These are phyloP conservation scores for Lepidurus couesii DNA, from an alignment of 1,140 invertebrate genomes.

Conservation along the genomic window DNA sequence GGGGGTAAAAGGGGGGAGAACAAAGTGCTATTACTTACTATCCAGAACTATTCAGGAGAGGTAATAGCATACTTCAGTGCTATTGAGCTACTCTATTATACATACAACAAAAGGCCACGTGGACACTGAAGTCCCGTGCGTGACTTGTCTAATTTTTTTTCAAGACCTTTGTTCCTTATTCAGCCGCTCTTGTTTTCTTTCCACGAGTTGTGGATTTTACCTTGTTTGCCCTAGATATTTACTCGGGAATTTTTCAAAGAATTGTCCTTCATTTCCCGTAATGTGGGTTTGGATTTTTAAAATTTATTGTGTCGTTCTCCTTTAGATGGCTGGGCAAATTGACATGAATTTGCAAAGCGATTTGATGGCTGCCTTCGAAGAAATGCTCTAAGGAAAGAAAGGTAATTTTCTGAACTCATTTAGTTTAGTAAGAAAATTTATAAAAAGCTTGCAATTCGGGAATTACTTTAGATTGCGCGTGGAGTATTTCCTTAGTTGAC, in stretches of 20 bases:
- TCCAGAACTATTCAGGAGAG: background rate
- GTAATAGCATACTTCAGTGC: background rate
- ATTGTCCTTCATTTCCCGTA: no score
- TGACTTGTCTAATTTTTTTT: background rate
- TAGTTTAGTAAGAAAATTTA: background rate
- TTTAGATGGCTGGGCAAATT: constrained; percentile 89
- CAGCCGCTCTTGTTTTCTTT: no score
- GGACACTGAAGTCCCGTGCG: background rate
- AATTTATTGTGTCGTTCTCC: constrained; percentile 43
- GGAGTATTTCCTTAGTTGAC: background rate
- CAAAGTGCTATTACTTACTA: background rate
- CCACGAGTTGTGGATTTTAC: no score
- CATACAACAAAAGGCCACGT: background rate
- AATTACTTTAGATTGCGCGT: no score
- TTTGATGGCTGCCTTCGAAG: constrained; percentile 94
- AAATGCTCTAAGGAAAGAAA: constrained; percentile 66
- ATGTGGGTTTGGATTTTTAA: background rate
- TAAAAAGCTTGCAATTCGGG: no score
- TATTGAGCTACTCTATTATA: background rate
- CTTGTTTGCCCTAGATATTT: no score
- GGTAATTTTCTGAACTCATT: background rate
- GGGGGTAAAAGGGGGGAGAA: background rate
- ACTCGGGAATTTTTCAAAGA: no score
- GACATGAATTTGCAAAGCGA: constrained; percentile 98
- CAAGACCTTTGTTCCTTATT: no score